Base-by-base conservation (phyloP, 2,797 vertebrate species). In the Morus bassanus region DNA sequence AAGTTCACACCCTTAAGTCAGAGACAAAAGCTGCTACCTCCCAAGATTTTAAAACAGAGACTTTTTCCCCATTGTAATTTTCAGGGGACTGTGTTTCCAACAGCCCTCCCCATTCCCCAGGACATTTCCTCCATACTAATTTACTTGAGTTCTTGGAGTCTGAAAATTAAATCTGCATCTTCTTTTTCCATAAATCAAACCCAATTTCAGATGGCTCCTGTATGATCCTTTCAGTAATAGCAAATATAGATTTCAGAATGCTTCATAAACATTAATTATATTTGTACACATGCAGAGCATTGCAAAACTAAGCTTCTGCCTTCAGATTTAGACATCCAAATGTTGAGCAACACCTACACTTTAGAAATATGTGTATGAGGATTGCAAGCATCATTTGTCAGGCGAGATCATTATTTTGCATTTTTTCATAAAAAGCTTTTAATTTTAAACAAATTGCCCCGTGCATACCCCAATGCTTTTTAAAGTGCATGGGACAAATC, bases 311-410 rank as follows among this genome's bases (percentile, higher is more conserved):
- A 59, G 19, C n/a, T 11, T 74, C 53, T 76, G 60, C 27, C 51
- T 11, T 39, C 0, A 4, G 59, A 33, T 93, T 91, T 65, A 59
- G 39, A 69, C 85, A 83, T 22, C 39, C 50, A 33, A 43, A 23
- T 27, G 56, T 93, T 93, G 72, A 75, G 95, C 60, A 97, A 97
- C 57, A 59, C 9, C 39, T 24, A 13, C 16, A 2, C 37, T 18
- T 77, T 3, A 37, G 57, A 74, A 78, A 78, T 5, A 6, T 1
- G 0, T 1, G 6, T 3, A 3, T 1, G 41, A 59, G 46, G 25
- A 6, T 10, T 7, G 21, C 11, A 1, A 65, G 37, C 5, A 4
- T 22, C 16, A 1, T 13, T 45, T 48, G 27, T 2, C 51, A 31
- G 16, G 17, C 4, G 14, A 31, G 10, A 19, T 59, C 1, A 5